These are phyloP conservation scores for Orthosia cruda DNA, from an alignment of 2,888 invertebrate genomes.

Conservation along the genomic window DNA sequence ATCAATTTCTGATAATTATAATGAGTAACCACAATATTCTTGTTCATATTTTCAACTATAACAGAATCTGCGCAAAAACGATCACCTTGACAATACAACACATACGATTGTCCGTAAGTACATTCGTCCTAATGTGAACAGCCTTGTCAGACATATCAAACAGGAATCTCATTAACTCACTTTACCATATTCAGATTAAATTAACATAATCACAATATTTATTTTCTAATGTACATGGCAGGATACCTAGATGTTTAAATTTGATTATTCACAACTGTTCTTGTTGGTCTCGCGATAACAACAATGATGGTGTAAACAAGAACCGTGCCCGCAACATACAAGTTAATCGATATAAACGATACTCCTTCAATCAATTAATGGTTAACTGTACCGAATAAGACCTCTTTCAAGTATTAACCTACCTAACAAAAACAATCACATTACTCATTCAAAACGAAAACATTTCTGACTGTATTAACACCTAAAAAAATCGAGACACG, in stretches of 20 bases:
- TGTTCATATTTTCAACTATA: constrained; percentile 6
- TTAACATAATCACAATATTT: constrained; percentile 8
- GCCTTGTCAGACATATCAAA: constrained; percentile 36
- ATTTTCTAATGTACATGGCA: constrained; percentile 1
- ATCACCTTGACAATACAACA: constrained; percentile 29
- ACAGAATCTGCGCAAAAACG: constrained; percentile 1
- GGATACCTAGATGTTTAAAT: constrained; percentile 4
- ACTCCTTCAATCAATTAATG: constrained; percentile 28
- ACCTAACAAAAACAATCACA: constrained; percentile 23
- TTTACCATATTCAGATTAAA: constrained; percentile 34
- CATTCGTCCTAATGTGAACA: constrained; percentile 21
- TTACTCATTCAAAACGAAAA: constrained; percentile 9
- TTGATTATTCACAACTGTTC: constrained; percentile 22
- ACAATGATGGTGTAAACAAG: constrained; percentile 46
- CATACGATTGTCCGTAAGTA: constrained; percentile 9
- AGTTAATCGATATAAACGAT: constrained; percentile 20
- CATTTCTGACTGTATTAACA: background rate
- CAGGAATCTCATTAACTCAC: constrained; percentile 25
- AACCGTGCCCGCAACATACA: constrained; percentile 42
- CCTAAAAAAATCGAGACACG: background rate
- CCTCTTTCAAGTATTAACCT: constrained; percentile 19
- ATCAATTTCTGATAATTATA: constrained; percentile 43
- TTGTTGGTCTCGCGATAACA: constrained; percentile 33
- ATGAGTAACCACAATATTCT: constrained; percentile 42
- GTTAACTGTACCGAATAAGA: constrained; percentile 24